phyloP scores from a whole-genome alignment of 2,797 vertebrate species.

The Potorous gilbertii region DNA sequence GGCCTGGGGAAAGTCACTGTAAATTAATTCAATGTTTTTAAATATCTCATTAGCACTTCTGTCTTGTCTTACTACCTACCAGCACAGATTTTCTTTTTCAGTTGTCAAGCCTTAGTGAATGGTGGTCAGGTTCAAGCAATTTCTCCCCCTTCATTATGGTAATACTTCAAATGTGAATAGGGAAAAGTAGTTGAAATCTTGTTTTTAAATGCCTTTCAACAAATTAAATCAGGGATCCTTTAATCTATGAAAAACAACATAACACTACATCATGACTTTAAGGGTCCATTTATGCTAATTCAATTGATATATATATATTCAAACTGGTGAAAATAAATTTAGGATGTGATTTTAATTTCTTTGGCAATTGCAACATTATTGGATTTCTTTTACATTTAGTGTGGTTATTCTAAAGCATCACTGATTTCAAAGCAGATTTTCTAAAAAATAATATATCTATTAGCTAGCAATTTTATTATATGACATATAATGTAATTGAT shows the following conservation, averaged over 20 bases:
- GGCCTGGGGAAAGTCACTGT: constrained; percentile 53
- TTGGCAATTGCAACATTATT: constrained; percentile 31
- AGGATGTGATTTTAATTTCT: constrained; percentile 5
- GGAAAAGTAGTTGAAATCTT: background rate
- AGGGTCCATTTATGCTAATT: constrained; percentile 32
- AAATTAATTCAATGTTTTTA: constrained; percentile 46
- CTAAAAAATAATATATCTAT: background rate
- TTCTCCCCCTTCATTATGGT: background rate
- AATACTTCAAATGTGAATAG: background rate
- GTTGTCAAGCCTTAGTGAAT: constrained; percentile 44
- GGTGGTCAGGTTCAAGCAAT: constrained; percentile 32
- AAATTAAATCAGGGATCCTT: constrained; percentile 43
- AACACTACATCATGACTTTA: background rate
- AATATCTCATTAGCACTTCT: constrained; percentile 46
- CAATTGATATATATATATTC: constrained; percentile 29
- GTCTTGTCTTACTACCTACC: constrained; percentile 46
- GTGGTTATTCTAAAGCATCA: constrained; percentile 1
- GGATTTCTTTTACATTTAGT: constrained; percentile 26
- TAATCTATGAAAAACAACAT: constrained; percentile 36
- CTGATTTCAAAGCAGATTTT: constrained; percentile 29
- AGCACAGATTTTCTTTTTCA: constrained; percentile 56
- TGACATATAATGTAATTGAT: background rate
- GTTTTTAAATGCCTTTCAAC: constrained; percentile 40
- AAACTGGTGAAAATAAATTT: constrained; percentile 16
- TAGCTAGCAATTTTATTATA: background rate